These are phyloP conservation scores for Silurus meridionalis DNA, from an alignment of 2,113 vertebrate species.

Conservation along the genomic window DNA sequence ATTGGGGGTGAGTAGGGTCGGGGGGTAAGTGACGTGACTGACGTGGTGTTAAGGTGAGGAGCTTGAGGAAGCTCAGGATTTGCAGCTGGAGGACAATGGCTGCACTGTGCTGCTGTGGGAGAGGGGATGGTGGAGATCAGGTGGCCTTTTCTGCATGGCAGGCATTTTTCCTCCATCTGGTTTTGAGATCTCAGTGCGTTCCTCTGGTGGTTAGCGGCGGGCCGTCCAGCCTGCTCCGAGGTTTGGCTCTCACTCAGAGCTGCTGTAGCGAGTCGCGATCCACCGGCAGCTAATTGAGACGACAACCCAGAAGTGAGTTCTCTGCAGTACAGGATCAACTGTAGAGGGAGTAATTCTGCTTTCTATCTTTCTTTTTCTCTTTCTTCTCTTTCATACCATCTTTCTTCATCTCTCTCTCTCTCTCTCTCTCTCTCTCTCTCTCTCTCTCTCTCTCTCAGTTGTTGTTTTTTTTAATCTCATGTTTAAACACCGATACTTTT, in stretches of 20 bases:
- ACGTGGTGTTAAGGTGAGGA: not conserved
- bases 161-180: conserved; percentile 75
- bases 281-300: conserved; percentile 59
- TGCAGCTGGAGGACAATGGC: conserved; percentile 82
- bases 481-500: not conserved
- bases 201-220: conserved; percentile 53
- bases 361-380: not conserved
- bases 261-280: conserved; percentile 46
- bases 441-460: not conserved
- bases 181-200: conserved; percentile 68
- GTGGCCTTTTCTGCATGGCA: conserved; percentile 83
- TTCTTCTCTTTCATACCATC: not conserved
- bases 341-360: conserved; percentile 31
- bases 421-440: conserved; percentile 10
- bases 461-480: not conserved
- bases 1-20: not conserved
- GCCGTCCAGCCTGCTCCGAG: conserved; percentile 27
- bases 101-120: conserved; percentile 79
- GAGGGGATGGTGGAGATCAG: conserved; percentile 76
- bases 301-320: conserved; percentile 44
- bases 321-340: not conserved
- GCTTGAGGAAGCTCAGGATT: conserved; percentile 88
- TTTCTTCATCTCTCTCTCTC: not conserved
- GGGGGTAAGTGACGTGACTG: not conserved
- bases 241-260: conserved; percentile 48